These are phyloP conservation scores for Elysia chlorotica DNA, from an alignment of 1,140 invertebrate species.

Conservation along the genomic window DNA sequence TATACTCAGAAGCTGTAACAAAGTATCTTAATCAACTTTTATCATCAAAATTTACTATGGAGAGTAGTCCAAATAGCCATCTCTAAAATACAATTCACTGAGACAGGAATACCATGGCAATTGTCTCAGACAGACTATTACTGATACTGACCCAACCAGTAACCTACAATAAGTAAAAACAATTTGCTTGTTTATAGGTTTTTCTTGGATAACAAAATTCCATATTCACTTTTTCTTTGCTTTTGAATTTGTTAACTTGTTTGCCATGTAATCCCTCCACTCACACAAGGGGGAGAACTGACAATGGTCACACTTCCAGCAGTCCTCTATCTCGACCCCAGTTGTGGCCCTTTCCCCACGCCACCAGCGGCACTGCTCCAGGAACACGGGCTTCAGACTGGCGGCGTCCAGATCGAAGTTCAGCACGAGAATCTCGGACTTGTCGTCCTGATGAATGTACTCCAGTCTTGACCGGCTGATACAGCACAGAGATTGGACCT, in stretches of 20 bases:
- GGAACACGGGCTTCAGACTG: not conserved
- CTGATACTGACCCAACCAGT: no score
- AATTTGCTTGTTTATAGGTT: no score
- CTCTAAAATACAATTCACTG: no score
- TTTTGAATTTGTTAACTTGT: not conserved
- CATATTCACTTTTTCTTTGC: no score
- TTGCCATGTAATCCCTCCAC: not conserved
- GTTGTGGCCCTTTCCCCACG: slow-evolving; percentile 5
- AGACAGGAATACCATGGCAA: no score
- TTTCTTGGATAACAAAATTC: no score
- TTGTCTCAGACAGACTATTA: no score
- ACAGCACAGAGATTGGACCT: slow-evolving; percentile 7
- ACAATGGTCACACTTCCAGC: slow-evolving; percentile 17
- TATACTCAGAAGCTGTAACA: no score
- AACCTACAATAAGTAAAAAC: no score
- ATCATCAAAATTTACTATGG: no score
- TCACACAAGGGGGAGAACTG: slow-evolving; percentile 1
- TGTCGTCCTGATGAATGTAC: slow-evolving; percentile 11
- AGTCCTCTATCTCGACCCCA: slow-evolving; percentile 19
- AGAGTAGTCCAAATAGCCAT: no score
- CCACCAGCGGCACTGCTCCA: not conserved
- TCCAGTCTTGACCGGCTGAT: not conserved
- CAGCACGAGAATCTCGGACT: not conserved
- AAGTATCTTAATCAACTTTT: no score
- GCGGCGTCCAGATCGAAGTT: not conserved